Conservation (phyloP, 37 sponge, comb jelly and placozoan species). For the Haliclona indistincta region DNA sequence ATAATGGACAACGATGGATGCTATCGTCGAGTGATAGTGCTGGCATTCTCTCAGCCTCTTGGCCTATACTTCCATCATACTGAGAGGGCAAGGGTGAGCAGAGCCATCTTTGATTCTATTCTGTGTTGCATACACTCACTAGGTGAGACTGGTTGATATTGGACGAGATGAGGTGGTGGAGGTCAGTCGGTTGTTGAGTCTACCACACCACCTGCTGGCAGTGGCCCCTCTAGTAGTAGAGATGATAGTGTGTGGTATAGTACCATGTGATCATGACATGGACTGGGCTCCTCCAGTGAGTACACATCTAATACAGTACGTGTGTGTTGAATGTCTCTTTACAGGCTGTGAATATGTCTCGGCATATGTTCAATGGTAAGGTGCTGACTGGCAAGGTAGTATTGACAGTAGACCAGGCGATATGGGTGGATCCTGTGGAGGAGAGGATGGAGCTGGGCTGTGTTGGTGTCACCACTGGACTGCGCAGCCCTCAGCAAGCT, state of each 20-base stretch:
- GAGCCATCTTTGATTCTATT: background rate
- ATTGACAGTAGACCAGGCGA: background rate
- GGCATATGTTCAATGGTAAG: conserved; percentile 10
- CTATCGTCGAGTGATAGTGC: conserved; percentile 48
- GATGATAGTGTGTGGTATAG: conserved; percentile 52
- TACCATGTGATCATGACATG: conserved; percentile 57
- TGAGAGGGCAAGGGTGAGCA: conserved; percentile 63
- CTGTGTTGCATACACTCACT: background rate
- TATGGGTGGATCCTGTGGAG: conserved; percentile 72
- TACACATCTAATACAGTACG: background rate
- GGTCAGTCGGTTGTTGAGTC: conserved; percentile 56
- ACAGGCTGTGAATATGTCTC: conserved; percentile 33
- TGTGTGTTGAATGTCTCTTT: too few species aligned
- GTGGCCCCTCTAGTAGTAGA: conserved; percentile 68
- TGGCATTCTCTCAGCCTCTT: conserved; percentile 63
- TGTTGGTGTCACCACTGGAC: conserved; percentile 17
- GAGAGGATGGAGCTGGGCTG: conserved; percentile 15
- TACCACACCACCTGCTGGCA: conserved; percentile 41
- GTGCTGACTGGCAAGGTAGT: conserved; percentile 29
- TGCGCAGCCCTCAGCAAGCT: conserved; percentile 13
- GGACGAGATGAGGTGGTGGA: conserved; percentile 62
- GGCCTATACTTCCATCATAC: conserved; percentile 68
- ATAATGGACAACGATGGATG: conserved; percentile 18
- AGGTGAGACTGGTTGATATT: conserved; percentile 63
- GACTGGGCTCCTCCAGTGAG: conserved; percentile 57